These are phyloP conservation scores for Diachasmimorpha longicaudata DNA, from an alignment of 1,140 invertebrate genomes.

Conservation along the genomic window DNA sequence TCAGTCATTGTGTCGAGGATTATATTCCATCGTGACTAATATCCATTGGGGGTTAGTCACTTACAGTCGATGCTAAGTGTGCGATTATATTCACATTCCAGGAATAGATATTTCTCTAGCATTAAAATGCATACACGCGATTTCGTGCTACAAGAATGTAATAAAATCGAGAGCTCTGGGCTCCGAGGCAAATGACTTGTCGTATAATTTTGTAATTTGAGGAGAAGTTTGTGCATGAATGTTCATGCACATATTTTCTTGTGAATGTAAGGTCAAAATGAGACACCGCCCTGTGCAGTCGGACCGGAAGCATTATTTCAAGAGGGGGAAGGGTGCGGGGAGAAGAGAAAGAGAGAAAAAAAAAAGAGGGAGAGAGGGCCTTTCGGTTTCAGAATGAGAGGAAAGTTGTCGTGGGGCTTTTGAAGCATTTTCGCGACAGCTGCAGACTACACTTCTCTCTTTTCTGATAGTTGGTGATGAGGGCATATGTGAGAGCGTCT, in stretches of 20 bases:
- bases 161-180: not conserved
- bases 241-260: not conserved
- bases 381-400: not conserved
- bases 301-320: slow-evolving; percentile 6
- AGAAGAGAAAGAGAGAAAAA: too few relatives aligned
- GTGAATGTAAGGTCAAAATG: slow-evolving; percentile 3
- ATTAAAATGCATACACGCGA: slow-evolving; percentile 8
- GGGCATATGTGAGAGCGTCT: not conserved
- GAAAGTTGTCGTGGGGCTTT: not conserved
- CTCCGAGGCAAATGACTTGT: not conserved
- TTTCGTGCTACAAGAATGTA: not conserved
- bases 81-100: slow-evolving; percentile 2
- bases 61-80: not conserved
- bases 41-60: not conserved
- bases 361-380: not conserved
- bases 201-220: slow-evolving; percentile 1
- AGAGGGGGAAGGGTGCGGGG: too few relatives aligned
- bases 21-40: not conserved
- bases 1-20: slow-evolving; percentile 25
- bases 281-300: not conserved
- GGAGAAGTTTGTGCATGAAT: not conserved
- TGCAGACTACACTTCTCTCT: not conserved
- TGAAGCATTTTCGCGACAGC: slow-evolving; percentile 6
- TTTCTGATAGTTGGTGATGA: slow-evolving; percentile 3
- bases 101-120: not conserved